Base-by-base conservation (phyloP, 1,140 invertebrate species). In the Semibalanus balanoides region DNA sequence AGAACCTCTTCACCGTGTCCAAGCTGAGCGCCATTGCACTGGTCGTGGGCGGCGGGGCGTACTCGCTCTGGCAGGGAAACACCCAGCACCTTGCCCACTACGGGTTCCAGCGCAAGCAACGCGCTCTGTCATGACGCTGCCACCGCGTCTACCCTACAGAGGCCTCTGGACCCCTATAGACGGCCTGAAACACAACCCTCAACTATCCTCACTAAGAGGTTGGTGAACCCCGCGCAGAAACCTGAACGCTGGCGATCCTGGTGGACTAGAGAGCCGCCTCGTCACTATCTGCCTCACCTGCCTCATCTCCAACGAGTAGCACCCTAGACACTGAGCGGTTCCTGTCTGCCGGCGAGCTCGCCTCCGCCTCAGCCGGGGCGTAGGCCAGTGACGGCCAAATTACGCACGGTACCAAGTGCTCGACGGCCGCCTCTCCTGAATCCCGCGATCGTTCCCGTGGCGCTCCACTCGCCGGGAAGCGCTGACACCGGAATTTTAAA, bases 161-260 rank as follows among this genome's bases (percentile, higher is more conserved):
- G 95, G 94, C 0, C 85, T 97, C 0, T 98, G 95, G 91, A 93
- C 95, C n/a, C n/a, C 0, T 97, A 96, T 82, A n/a, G 94, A 96
- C 83, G 95, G 95, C n/a, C 69, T 97, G 93, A 93, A 98, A 98
- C 84, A 98, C 84, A 98, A 97, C 85, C n/a, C 87, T 98, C 73
- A 98, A 98, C 85, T 98, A 97, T n/a, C 86, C 96, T 98, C n/a
- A 98, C 97, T 73, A 97, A 99, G 85, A 97, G 99, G 87, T 93
- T 99, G 79, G 94, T 97, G 83, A 94, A 98, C 84, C 97, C 97
- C 40, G 78, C 73, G 79, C 87, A 86, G n/a, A 80, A 89, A 89
- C 80, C 82, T 89, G 28, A n/a, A 88, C 88, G 9, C 83, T 84
- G 43, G 85, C 88, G 5, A 88, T 89, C 75, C 84, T 86, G 76